Percentiles rank a stretch among this genome's conserved stretches.
These are phyloP conservation scores for Crocuta crocuta DNA, from an alignment of 2,113 vertebrate genomes.

Conservation along the genomic window DNA sequence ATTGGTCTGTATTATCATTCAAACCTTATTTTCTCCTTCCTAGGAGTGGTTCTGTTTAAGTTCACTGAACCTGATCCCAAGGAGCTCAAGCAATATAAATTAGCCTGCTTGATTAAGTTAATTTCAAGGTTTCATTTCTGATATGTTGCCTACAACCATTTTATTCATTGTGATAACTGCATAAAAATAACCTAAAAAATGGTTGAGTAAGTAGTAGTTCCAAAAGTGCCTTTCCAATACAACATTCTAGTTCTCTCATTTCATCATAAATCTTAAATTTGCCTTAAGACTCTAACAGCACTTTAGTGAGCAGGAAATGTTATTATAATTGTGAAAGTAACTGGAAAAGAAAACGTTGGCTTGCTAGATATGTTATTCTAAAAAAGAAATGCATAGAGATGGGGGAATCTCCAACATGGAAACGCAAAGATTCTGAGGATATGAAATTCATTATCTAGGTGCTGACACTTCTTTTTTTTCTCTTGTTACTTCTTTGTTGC, in stretches of 20 bases:
- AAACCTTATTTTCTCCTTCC: background rate
- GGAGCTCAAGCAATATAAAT: background rate
- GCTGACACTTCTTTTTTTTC: background rate
- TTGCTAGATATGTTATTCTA: background rate
- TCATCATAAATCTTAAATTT: constrained; percentile 28
- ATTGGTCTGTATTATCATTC: background rate
- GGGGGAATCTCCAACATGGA: background rate
- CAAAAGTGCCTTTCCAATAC: background rate
- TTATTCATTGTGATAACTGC: background rate
- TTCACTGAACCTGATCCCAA: background rate
- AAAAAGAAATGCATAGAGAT: background rate
- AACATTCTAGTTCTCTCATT: background rate
- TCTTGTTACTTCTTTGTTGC: constrained; percentile 37
- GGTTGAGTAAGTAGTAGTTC: background rate
- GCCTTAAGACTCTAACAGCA: background rate
- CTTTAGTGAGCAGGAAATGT: background rate
- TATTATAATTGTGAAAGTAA: constrained; percentile 1
- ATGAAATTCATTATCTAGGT: background rate
- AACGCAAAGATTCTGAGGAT: background rate
- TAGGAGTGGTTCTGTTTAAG: background rate
- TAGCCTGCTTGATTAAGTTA: background rate
- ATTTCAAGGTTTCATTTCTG: constrained; percentile 31
- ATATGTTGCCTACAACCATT: background rate
- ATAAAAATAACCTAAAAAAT: background rate
- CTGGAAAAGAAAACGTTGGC: background rate